phyloP scores from a whole-genome alignment of 2,888 invertebrate genomes.

The Nasonovia ribisnigri region DNA sequence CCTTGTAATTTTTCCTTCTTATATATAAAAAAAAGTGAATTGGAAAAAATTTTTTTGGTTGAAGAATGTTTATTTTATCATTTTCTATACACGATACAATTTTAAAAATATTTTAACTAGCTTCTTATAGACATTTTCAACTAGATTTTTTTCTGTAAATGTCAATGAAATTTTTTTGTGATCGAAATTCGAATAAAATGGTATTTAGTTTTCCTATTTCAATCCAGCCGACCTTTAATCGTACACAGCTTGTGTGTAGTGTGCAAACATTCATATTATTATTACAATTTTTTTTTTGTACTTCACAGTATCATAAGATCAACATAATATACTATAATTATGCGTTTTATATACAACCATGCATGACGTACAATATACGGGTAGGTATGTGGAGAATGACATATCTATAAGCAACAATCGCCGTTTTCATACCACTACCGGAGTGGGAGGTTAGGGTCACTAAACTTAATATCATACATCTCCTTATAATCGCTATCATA shows the following conservation, averaged over 20 bases:
- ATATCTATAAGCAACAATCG: background rate
- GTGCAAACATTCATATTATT: no score
- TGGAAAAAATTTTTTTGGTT: no score
- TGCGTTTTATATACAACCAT: background rate
- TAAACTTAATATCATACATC: background rate
- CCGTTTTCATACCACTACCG: background rate
- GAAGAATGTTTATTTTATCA: no score
- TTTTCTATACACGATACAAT: no score
- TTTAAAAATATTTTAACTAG: no score
- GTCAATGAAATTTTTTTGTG: no score
- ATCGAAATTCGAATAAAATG: no score
- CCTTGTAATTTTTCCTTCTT: no score
- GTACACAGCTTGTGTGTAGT: background rate
- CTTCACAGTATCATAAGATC: background rate
- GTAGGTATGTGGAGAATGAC: background rate
- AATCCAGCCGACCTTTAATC: background rate
- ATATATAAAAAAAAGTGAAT: no score
- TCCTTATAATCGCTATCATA: background rate
- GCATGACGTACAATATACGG: background rate
- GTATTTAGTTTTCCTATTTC: background rate
- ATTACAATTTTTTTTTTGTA: background rate
- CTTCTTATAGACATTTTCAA: no score
- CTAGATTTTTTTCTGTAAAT: no score
- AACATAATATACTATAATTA: background rate
- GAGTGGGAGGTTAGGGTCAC: background rate